phyloP scores from a whole-genome alignment of 2,797 vertebrate genomes.

The Neomorphus geoffroyi region DNA sequence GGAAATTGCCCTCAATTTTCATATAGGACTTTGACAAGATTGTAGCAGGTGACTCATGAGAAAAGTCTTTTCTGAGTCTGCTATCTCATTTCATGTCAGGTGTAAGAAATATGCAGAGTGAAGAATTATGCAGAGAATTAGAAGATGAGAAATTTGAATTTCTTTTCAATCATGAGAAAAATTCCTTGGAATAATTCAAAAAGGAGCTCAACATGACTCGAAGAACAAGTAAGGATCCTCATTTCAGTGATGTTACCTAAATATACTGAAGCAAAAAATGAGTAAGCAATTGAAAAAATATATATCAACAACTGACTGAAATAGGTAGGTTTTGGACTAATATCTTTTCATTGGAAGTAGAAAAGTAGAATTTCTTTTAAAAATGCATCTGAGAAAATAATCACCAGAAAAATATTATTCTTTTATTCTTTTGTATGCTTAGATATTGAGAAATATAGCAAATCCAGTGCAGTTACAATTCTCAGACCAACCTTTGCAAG shows the following conservation, averaged over 20 bases:
- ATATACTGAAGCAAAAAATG: neutral
- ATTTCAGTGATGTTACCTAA: neutral
- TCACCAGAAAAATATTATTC: neutral
- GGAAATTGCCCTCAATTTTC: slow-evolving; percentile 55
- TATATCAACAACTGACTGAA: neutral
- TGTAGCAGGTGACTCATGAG: neutral
- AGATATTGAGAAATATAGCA: neutral
- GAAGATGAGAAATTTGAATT: neutral
- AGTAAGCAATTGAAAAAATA: neutral
- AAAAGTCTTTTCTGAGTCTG: slow-evolving; percentile 3
- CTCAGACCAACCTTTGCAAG: neutral
- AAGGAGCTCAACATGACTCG: neutral
- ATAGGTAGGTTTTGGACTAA: neutral
- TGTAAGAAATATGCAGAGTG: neutral
- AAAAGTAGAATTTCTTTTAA: neutral
- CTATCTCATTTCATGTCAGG: neutral
- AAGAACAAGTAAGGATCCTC: neutral
- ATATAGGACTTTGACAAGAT: slow-evolving; percentile 15
- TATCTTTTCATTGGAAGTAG: neutral
- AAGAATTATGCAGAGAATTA: neutral
- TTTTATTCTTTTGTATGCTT: neutral
- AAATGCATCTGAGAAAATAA: neutral
- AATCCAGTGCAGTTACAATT: neutral
- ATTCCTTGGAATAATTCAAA: neutral
- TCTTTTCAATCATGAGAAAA: neutral